Percentiles rank a stretch among this genome's conserved stretches.
phyloP scores from a whole-genome alignment of 2,113 vertebrate genomes.

The Sorex araneus region DNA sequence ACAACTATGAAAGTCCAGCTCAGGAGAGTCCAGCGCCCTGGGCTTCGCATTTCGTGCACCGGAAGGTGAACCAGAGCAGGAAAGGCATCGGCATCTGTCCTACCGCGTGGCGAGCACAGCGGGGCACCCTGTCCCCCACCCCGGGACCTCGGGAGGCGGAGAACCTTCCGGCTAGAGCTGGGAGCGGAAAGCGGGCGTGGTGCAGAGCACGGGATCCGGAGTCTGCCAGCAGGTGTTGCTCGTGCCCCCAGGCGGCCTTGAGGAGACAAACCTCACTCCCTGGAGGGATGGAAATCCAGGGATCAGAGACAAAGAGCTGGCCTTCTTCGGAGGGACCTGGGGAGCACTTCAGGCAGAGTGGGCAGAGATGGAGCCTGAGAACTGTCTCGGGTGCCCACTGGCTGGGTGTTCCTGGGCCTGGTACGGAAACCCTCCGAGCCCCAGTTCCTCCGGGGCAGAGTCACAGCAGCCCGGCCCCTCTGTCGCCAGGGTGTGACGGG shows the following conservation, averaged over 20 bases:
- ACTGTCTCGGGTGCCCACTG: background rate
- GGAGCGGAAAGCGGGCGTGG: background rate
- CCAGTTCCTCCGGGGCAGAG: background rate
- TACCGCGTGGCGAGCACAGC: background rate
- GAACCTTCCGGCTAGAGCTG: background rate
- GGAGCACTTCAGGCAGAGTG: background rate
- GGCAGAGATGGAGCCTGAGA: too few relatives aligned
- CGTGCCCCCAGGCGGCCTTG: too few relatives aligned
- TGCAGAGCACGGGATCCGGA: background rate
- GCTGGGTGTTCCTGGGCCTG: background rate
- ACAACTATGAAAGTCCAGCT: background rate
- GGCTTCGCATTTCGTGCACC: background rate
- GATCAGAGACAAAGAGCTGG: background rate
- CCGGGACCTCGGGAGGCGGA: background rate
- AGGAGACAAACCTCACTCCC: too few relatives aligned
- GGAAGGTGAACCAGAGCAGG: background rate
- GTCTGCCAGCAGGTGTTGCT: background rate
- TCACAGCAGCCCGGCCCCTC: background rate
- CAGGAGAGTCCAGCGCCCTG: background rate
- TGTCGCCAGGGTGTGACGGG: rapidly evolving
- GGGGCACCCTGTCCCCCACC: rapidly evolving
- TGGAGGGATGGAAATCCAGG: background rate
- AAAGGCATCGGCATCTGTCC: background rate
- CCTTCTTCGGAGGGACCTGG: background rate
- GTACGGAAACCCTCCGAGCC: background rate